These are phyloP conservation scores for Limonius californicus DNA, from an alignment of 1,140 invertebrate genomes.

Conservation along the genomic window DNA sequence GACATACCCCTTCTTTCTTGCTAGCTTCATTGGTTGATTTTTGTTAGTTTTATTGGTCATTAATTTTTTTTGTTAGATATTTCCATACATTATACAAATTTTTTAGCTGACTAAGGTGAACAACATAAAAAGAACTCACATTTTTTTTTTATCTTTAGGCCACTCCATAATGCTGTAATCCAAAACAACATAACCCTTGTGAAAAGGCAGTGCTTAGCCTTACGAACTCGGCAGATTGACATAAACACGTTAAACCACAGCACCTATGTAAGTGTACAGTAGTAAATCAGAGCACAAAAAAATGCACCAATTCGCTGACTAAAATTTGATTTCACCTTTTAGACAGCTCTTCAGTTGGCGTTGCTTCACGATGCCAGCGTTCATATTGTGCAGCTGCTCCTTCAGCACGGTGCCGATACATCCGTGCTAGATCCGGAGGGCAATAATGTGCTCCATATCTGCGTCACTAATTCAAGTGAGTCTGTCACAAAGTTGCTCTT, in stretches of 20 bases:
- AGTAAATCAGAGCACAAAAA: no score
- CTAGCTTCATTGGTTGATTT: no score
- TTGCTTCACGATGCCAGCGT: conserved; percentile 26
- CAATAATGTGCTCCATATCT: conserved; percentile 37
- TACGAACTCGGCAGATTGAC: conserved; percentile 22
- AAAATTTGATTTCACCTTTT: conserved; percentile 25
- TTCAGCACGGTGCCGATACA: conserved; percentile 31
- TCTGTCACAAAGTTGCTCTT: conserved; percentile 26
- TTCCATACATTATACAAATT: no score
- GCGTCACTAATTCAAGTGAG: conserved; percentile 24
- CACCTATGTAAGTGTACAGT: conserved; percentile 35
- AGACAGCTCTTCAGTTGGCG: conserved; percentile 38
- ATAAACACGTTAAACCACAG: conserved; percentile 29
- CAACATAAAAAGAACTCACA: no score
- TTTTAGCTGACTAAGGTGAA: no score
- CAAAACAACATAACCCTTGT: conserved; percentile 26
- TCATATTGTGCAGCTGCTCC: conserved; percentile 28
- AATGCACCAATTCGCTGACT: no score
- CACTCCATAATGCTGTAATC: conserved; percentile 32
- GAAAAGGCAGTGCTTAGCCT: conserved; percentile 23
- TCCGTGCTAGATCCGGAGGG: conserved; percentile 32
- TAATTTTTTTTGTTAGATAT: no score
- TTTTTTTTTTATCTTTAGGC: no score
- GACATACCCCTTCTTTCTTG: no score
- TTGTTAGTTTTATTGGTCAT: no score